Conservation (phyloP, 2,797 vertebrate species). For the Hoplostethus atlanticus region DNA sequence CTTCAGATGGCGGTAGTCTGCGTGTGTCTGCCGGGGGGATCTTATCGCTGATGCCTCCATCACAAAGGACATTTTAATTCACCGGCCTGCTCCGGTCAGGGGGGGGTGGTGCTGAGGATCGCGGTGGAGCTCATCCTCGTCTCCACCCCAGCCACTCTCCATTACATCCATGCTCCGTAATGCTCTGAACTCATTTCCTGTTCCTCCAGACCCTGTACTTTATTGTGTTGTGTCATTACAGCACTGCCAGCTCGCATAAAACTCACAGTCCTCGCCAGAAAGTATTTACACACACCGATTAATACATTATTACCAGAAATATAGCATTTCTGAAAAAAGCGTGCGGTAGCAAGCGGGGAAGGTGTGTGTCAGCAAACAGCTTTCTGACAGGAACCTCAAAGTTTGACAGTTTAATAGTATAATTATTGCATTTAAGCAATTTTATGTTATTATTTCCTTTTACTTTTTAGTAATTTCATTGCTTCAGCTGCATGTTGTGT, state of each 20-base stretch:
- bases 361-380: background rate
- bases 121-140: conserved; percentile 21
- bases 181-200: no score
- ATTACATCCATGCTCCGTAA: background rate
- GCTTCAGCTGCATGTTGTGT: background rate
- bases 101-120: conserved; percentile 48
- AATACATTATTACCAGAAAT: no score
- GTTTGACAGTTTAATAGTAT: background rate
- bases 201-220: background rate
- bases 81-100: conserved; percentile 52
- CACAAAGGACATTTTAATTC: conserved; percentile 68
- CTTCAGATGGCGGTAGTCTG: conserved; percentile 55
- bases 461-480: conserved; percentile 18
- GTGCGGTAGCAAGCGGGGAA: background rate
- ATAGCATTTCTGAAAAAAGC: background rate
- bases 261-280: background rate
- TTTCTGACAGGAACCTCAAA: conserved; percentile 6
- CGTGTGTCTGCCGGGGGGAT: conserved; percentile 45
- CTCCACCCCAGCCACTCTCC: background rate
- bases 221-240: background rate
- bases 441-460: no score
- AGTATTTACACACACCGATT: background rate
- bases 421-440: conserved; percentile 9
- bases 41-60: conserved; percentile 64
- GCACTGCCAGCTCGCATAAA: background rate